Conservation (phyloP, 2,888 invertebrate genomes). For the Epinotia bilunana region DNA sequence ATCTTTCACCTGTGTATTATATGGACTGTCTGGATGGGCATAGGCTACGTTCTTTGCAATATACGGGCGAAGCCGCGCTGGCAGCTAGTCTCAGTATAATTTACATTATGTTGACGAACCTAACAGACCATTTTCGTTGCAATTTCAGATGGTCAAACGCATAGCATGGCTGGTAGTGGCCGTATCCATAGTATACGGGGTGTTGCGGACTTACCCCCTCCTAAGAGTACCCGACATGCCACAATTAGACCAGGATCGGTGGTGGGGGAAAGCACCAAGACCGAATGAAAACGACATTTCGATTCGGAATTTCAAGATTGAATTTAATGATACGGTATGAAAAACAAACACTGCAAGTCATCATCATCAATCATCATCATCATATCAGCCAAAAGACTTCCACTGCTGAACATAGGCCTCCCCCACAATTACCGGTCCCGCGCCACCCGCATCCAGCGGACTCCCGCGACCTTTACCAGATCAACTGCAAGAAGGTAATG, state of each 20-base stretch:
- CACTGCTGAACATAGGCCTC: background rate
- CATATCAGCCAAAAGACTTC: no score
- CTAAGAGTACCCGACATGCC: slow-evolving; percentile 61
- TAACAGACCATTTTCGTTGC: slow-evolving; percentile 2
- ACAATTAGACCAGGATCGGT: slow-evolving; percentile 64
- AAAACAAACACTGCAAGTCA: no score
- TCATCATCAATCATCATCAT: no score
- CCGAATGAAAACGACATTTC: slow-evolving; percentile 62
- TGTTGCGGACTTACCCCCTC: slow-evolving; percentile 54
- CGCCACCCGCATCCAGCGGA: no score
- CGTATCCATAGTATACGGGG: slow-evolving; percentile 56
- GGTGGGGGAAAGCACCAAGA: slow-evolving; percentile 71
- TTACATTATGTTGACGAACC: background rate
- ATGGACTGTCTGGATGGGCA: no score
- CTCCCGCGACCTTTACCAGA: no score
- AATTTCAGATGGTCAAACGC: slow-evolving; percentile 68
- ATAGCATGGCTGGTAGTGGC: slow-evolving; percentile 55
- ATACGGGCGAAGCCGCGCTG: no score
- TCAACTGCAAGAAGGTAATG: no score
- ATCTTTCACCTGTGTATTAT: no score
- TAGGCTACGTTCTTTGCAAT: no score
- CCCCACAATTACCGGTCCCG: no score
- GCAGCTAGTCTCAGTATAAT: no score
- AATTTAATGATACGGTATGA: slow-evolving; percentile 72
- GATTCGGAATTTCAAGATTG: slow-evolving; percentile 69